These are phyloP conservation scores for Buathra laborator DNA, from an alignment of 2,888 invertebrate species.

Conservation along the genomic window DNA sequence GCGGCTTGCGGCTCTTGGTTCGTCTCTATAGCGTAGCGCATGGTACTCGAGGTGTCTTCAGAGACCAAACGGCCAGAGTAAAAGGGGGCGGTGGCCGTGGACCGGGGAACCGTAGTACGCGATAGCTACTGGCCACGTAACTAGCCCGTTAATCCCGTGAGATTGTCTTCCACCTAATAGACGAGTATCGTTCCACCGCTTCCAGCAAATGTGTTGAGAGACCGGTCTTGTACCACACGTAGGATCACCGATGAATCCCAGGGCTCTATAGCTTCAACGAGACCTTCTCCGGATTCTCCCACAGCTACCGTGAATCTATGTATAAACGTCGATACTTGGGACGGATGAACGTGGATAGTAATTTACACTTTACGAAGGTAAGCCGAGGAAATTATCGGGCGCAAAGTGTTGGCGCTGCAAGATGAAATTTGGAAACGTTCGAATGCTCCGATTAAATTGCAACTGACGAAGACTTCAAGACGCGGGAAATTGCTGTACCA, in stretches of 20 bases:
- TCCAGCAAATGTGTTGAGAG: conserved; percentile 55
- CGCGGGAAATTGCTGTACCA: neutral
- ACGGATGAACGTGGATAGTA: neutral
- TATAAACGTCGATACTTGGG: conserved; percentile 19
- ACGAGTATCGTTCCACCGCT: conserved; percentile 59
- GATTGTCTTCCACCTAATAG: conserved; percentile 66
- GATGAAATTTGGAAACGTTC: neutral
- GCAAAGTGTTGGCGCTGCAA: neutral
- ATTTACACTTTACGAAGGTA: neutral
- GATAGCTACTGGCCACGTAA: conserved; percentile 37
- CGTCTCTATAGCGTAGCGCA: conserved; percentile 18
- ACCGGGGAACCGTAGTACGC: conserved; percentile 8
- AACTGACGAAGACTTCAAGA: neutral
- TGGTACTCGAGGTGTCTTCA: conserved; percentile 47
- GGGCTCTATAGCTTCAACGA: conserved; percentile 33
- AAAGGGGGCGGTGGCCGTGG: neutral
- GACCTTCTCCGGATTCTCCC: conserved; percentile 2
- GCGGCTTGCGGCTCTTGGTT: conserved; percentile 45
- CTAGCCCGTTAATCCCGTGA: conserved; percentile 63
- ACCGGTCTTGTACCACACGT: conserved; percentile 44
- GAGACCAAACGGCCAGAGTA: conserved; percentile 23
- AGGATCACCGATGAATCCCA: conserved; percentile 48
- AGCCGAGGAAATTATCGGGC: neutral
- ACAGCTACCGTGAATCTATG: neutral
- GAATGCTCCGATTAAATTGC: neutral